Evolutionary conservation across 2,888 invertebrate genomes (phyloP), one percentile per base, ranked within the genome.

Genomic region (Smittia aterrima): DNA sequence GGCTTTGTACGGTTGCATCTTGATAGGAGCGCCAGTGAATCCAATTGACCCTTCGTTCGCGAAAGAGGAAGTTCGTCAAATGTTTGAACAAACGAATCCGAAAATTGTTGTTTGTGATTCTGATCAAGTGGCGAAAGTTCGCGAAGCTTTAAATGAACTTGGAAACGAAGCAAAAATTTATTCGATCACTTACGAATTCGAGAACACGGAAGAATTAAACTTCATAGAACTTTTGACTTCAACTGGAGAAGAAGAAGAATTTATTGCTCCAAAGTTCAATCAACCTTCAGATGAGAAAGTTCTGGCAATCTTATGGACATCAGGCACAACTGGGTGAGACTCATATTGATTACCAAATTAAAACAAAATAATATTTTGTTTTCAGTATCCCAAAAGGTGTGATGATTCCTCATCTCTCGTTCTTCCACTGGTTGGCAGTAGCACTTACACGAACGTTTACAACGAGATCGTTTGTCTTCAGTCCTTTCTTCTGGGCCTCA

Each of bases 41-140:
- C 68, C 68, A n/a, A 24, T 74, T 18, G 71, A 25, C 20, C 20
- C 20, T 27, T n/a, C 13, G 16, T 54, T 71, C 9, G 32, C 54
- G 9, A 38, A 22, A 13, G n/a, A 7, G 16, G 70, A 71, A 9
- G 25, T 71, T 16, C 13, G 9, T 25, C 18, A 54, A 11, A 54
- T 71, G n/a, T 73, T 16, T 13, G n/a, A 16, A 25, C 32, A 40
- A 27, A 73, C 73, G 22, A 62, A 64, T 1, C 73, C 73, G 4
- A 73, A 73, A 25, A 11, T 73, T 0, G 25, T 73, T 4, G 22
- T 73, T 38, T 73, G 73, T 25, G 73, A 73, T 24, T n/a, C n/a
- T n/a, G 54, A 54, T 71, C 2, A 27, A 20, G 32, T 54, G 25
- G 13, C 32, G 16, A 53, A 9, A 27, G 32, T 71, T 9, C 16